Evolutionary conservation across 2,113 vertebrate genomes (phyloP).

Genomic region (Hypocryptadius cinnamomeus): DNA sequence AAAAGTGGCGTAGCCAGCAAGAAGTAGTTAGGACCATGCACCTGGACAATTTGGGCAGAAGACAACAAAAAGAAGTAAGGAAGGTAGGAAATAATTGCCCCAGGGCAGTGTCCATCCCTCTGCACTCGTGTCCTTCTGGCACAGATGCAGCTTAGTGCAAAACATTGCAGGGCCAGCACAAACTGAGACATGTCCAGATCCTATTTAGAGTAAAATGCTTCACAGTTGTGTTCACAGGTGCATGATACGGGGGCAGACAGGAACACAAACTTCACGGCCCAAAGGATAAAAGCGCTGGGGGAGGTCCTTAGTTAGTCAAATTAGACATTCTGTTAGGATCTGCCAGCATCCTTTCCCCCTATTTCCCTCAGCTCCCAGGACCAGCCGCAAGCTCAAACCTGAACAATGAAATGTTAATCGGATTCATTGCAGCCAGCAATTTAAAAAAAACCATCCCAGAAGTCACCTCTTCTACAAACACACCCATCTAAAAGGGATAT

Average conservation of each 20-base stretch:
- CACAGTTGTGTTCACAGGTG: background rate
- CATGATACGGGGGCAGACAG: background rate
- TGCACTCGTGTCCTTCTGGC: background rate
- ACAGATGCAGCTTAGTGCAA: background rate
- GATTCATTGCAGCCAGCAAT: background rate
- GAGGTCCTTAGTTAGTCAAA: background rate
- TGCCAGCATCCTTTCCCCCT: background rate
- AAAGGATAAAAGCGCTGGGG: background rate
- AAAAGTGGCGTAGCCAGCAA: background rate
- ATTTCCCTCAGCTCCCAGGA: background rate
- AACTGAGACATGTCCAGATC: background rate
- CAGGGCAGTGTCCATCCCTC: background rate
- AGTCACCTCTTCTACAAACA: slow-evolving; percentile 55
- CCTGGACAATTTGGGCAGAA: background rate
- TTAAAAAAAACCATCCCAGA: background rate
- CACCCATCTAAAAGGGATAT: background rate
- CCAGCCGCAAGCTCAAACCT: background rate
- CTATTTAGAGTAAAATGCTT: background rate
- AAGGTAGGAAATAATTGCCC: background rate
- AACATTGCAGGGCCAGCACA: background rate
- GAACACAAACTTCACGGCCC: background rate
- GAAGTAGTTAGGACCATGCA: background rate
- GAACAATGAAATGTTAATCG: slow-evolving; percentile 49
- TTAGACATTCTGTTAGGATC: background rate
- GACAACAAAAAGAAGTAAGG: background rate